These are phyloP conservation scores for Brevipalpus yothersi DNA, from an alignment of 1,140 invertebrate species.

Conservation along the genomic window DNA sequence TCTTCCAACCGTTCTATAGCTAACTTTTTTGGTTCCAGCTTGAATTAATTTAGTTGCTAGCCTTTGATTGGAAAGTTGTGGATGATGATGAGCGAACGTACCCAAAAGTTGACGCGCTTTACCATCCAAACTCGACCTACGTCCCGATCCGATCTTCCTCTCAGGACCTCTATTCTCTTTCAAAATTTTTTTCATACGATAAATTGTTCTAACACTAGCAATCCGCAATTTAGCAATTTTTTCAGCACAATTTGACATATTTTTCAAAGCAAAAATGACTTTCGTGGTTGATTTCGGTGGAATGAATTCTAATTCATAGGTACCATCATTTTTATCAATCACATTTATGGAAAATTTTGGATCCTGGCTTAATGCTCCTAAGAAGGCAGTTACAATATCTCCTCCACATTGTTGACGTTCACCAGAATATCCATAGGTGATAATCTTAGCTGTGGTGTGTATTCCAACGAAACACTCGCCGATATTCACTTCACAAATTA, in stretches of 20 bases:
- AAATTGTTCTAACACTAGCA: too few relatives aligned
- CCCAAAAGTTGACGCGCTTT: background rate
- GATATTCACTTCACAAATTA: constrained; percentile 26
- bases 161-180: background rate
- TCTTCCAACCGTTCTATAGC: background rate
- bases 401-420: constrained; percentile 42
- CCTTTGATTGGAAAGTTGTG: background rate
- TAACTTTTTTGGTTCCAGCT: background rate
- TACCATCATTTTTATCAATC: constrained; percentile 49
- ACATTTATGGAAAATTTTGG: constrained; percentile 24
- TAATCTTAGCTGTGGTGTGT: constrained; percentile 34
- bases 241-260: too few relatives aligned
- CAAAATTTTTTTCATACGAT: background rate
- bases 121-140: background rate
- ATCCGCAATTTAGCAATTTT: too few relatives aligned
- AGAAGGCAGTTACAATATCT: constrained; percentile 46
- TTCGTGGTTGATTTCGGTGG: constrained; percentile 24
- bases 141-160: background rate
- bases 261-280: too few relatives aligned
- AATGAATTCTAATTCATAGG: constrained; percentile 37
- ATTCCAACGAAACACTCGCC: constrained; percentile 29
- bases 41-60: background rate
- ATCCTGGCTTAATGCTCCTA: constrained; percentile 20
- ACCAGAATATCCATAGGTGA: constrained; percentile 67
- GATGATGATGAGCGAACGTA: background rate